phyloP scores from a whole-genome alignment of 2,888 invertebrate genomes.

The Nephrotoma appendiculata region DNA sequence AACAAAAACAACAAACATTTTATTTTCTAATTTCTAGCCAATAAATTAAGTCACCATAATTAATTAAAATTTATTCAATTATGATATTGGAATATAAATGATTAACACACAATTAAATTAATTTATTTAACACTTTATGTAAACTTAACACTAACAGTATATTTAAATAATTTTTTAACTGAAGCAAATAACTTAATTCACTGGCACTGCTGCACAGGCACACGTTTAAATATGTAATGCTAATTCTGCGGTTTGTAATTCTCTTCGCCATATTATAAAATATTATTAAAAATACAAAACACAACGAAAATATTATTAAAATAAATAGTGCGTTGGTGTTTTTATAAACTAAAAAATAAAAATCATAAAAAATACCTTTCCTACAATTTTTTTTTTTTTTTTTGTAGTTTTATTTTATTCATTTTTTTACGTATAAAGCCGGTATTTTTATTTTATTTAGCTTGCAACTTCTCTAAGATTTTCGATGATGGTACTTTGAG shows the following conservation, averaged over 20 bases:
- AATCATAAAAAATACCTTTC: background rate
- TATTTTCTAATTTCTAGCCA: background rate
- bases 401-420: background rate
- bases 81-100: too few species aligned
- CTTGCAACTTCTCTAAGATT: background rate
- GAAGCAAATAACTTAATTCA: background rate
- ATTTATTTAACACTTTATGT: too few species aligned
- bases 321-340: background rate
- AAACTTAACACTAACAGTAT: too few species aligned
- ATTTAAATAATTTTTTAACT: background rate
- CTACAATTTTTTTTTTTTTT: background rate
- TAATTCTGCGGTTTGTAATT: background rate
- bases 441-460: background rate
- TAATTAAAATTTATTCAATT: background rate
- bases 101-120: too few species aligned
- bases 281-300: background rate
- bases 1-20: background rate
- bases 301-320: background rate
- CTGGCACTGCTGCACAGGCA: background rate
- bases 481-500: background rate
- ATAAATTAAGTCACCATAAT: background rate
- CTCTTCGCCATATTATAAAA: background rate
- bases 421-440: background rate
- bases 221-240: background rate
- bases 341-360: background rate